These are phyloP conservation scores for Cottus gobio DNA, from an alignment of 2,113 vertebrate genomes.

Conservation along the genomic window DNA sequence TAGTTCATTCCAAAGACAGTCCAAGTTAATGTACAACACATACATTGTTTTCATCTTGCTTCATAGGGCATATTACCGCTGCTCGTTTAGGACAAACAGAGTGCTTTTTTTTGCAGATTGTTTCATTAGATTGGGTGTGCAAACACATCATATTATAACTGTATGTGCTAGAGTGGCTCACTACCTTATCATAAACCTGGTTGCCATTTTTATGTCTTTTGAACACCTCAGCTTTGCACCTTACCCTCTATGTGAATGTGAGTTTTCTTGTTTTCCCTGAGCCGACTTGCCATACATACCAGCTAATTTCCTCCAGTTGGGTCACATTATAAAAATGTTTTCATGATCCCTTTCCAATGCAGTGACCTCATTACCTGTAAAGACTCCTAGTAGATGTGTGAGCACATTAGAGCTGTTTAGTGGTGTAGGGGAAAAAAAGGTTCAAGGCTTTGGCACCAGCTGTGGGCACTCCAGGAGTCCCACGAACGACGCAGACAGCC, in stretches of 20 bases:
- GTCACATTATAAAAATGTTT: slow-evolving; percentile 59
- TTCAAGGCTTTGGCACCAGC: slow-evolving; percentile 58
- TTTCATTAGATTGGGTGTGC: neutral
- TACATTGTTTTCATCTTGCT: slow-evolving; percentile 5
- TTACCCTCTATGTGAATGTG: slow-evolving; percentile 20
- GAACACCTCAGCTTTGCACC: slow-evolving; percentile 47
- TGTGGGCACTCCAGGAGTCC: slow-evolving; percentile 65
- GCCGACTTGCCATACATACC: slow-evolving; percentile 8
- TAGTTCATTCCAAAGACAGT: slow-evolving; percentile 4
- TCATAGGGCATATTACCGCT: neutral
- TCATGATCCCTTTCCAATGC: slow-evolving; percentile 60
- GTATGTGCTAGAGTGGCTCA: slow-evolving; percentile 8
- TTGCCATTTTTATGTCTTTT: slow-evolving; percentile 51
- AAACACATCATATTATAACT: neutral
- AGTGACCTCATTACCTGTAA: slow-evolving; percentile 74
- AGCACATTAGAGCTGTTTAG: slow-evolving; percentile 65
- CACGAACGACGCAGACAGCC: slow-evolving; percentile 30
- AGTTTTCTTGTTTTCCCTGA: slow-evolving; percentile 32
- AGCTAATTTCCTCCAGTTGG: slow-evolving; percentile 63
- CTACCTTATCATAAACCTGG: slow-evolving; percentile 46
- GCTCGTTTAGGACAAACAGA: neutral
- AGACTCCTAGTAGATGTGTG: slow-evolving; percentile 62
- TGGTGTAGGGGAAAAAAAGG: slow-evolving; percentile 36
- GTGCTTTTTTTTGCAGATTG: slow-evolving; percentile 17
- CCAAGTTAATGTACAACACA: slow-evolving; percentile 5